phyloP scores from a whole-genome alignment of 1,140 invertebrate genomes.

The Drosophila parvula region DNA sequence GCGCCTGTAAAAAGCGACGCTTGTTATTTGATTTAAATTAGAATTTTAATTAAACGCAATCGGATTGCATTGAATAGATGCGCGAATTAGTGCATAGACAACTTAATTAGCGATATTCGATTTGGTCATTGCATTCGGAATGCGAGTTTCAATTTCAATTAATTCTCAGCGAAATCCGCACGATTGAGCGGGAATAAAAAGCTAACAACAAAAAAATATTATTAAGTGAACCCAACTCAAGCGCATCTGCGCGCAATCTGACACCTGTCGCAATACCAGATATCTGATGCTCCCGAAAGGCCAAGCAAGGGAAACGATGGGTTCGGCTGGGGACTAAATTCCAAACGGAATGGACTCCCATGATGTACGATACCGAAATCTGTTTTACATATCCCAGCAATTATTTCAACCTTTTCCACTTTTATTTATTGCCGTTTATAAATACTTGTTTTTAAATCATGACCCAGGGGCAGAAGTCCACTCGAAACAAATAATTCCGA shows the following conservation, averaged over 20 bases:
- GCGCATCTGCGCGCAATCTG: slow-evolving; percentile 54
- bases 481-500: background rate
- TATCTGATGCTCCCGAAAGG: slow-evolving; percentile 44
- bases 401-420: slow-evolving; percentile 62
- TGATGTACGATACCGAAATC: slow-evolving; percentile 34
- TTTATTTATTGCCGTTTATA: slow-evolving; percentile 57
- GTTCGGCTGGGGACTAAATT: slow-evolving; percentile 18
- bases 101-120: slow-evolving; percentile 60
- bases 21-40: slow-evolving; percentile 44
- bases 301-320: slow-evolving; percentile 13
- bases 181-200: slow-evolving; percentile 25
- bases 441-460: slow-evolving; percentile 46
- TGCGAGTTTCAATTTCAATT: slow-evolving; percentile 69
- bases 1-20: background rate
- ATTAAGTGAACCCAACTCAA: slow-evolving; percentile 60
- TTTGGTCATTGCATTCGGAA: slow-evolving; percentile 28
- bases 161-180: slow-evolving; percentile 44
- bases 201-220: background rate
- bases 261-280: slow-evolving; percentile 65
- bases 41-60: slow-evolving; percentile 60
- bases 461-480: slow-evolving; percentile 6
- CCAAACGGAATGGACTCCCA: slow-evolving; percentile 1
- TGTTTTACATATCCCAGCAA: slow-evolving; percentile 61
- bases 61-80: slow-evolving; percentile 26
- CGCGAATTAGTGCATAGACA: slow-evolving; percentile 62